phyloP scores from a whole-genome alignment of 2,113 vertebrate species.

The Prolemur simus region DNA sequence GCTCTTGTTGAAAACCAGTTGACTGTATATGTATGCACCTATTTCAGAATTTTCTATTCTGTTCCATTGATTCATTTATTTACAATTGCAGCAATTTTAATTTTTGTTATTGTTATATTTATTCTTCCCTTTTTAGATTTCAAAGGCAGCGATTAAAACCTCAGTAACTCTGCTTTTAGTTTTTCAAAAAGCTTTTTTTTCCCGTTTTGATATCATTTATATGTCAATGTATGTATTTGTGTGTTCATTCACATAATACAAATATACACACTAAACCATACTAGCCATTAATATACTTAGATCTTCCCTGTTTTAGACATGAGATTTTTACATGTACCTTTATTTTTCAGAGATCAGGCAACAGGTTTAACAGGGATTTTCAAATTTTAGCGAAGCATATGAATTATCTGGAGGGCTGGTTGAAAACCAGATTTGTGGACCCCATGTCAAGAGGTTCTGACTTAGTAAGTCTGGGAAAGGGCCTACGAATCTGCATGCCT shows the following conservation, averaged over 20 bases:
- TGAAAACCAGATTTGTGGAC: background rate
- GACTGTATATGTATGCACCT: fast-evolving
- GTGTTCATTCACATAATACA: background rate
- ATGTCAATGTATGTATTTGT: background rate
- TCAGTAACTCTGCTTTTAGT: background rate
- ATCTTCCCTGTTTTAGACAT: background rate
- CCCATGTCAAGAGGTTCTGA: background rate
- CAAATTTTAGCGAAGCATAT: background rate
- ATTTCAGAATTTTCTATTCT: background rate
- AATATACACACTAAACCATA: background rate
- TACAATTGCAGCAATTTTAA: background rate
- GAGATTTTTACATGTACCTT: background rate
- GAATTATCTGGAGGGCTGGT: background rate
- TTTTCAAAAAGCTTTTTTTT: background rate
- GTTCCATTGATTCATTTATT: background rate
- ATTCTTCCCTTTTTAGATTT: background rate
- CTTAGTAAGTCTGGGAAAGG: background rate
- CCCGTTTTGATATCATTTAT: background rate
- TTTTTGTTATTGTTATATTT: background rate
- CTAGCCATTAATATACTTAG: background rate
- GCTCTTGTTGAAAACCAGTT: background rate
- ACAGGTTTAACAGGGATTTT: background rate
- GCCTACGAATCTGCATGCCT: background rate
- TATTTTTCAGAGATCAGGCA: background rate
- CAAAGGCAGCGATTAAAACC: background rate